Base-by-base conservation (phyloP, 2,113 vertebrate species). In the Triplophysa rosa region DNA sequence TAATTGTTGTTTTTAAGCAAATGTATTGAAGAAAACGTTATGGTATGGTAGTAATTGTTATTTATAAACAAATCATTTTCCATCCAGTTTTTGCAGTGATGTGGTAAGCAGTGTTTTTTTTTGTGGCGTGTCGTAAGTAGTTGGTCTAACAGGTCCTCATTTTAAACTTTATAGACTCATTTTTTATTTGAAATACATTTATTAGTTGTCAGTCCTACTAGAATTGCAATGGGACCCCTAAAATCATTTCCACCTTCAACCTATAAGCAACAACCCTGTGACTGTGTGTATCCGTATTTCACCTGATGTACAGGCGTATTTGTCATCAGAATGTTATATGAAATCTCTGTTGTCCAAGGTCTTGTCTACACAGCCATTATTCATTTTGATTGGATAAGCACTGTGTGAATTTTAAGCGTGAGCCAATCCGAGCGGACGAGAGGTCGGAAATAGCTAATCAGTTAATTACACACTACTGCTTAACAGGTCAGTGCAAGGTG, bases 401-500 rank as follows among this genome's bases (percentile, higher is more conserved):
- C 86, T 88, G 86, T 84, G 84, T 78, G 84, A 86, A 70, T 82
- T 82, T 72, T 83, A 14, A 88, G 77, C 73, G 16, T 87, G 77
- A 89, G 87, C 83, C 85, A 87, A 84, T 90, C 87, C 85, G 79
- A 73, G 65, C 78, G 72, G 82, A 83, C 78, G 83, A 83, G 83
- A 79, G 59, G 37, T 67, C 16, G 64, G 40, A 65, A 89, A 87
- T 82, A 80, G 79, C 80, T 87, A 88, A 90, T 90, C 86, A 87
- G 85, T 88, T 90, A 89, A 90, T 89, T 90, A 88, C 85, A 83
- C 78, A 86, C 86, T 83, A 85, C 77, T 80, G 85, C 83, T 84
- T 78, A 82, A 64, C 73, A 86, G 88, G 86, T 89, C 86, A 82
- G 69, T 24, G 75, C 82, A 86, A 88, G 84, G 89, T 88, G 83